These are phyloP conservation scores for Oreortyx pictus DNA, from an alignment of 2,797 vertebrate species.

Conservation along the genomic window DNA sequence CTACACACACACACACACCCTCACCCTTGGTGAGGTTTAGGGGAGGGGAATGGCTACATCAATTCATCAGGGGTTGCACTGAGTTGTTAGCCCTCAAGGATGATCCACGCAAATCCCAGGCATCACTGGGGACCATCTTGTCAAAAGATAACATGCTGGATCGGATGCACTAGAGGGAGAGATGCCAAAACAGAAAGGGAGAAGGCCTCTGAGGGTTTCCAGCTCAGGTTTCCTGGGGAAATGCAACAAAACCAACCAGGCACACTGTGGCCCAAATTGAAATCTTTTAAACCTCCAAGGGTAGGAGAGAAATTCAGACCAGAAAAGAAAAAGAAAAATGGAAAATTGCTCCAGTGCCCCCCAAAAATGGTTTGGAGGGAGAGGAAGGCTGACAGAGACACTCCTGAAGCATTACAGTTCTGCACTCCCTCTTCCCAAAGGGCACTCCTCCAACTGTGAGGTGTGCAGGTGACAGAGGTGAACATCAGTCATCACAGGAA, in stretches of 20 bases:
- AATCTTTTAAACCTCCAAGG: background rate
- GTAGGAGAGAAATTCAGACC: background rate
- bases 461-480: background rate
- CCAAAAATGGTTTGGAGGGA: background rate
- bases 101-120: background rate
- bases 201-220: background rate
- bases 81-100: background rate
- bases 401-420: background rate
- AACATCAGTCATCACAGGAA: background rate
- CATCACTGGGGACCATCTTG: background rate
- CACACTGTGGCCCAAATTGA: background rate
- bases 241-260: background rate
- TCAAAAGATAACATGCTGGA: background rate
- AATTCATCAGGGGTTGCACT: background rate
- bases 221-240: background rate
- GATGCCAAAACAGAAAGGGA: background rate
- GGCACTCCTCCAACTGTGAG: accelerated
- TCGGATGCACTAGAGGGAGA: background rate
- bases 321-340: background rate
- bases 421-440: background rate
- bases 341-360: background rate
- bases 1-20: background rate
- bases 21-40: background rate
- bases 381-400: background rate
- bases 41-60: background rate